Evolutionary conservation across 2,113 vertebrate species (phyloP).

Genomic region (Pachycephala philippinensis): DNA sequence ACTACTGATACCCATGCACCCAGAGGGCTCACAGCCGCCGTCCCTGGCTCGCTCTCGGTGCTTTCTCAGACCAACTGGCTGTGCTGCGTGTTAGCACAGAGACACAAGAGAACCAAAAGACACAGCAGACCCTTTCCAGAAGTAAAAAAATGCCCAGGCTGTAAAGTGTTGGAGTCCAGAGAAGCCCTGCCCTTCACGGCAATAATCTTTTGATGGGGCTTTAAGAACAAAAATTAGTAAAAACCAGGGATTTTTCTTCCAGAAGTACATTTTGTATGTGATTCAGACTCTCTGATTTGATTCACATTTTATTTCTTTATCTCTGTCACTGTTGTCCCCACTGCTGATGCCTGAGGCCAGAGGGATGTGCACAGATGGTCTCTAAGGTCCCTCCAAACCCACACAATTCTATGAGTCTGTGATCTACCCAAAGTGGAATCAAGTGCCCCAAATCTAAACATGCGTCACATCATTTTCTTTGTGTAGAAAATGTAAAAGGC

Average conservation of each 20-base stretch:
- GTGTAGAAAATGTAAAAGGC: not conserved
- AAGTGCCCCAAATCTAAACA: not conserved
- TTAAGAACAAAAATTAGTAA: not conserved
- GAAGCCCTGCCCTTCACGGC: not conserved
- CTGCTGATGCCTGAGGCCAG: not conserved
- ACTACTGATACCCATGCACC: not conserved
- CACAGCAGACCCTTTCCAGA: not conserved
- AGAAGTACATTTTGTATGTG: not conserved
- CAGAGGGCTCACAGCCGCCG: not conserved
- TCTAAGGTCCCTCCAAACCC: not conserved
- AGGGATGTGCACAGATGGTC: not conserved
- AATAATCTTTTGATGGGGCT: not conserved
- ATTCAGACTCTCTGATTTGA: not conserved
- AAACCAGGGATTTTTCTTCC: not conserved
- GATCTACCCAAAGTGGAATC: not conserved
- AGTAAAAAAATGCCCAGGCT: not conserved
- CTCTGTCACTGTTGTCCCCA: not conserved
- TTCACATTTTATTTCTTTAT: no score
- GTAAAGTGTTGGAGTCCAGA: not conserved
- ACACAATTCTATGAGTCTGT: not conserved
- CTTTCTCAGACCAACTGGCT: not conserved
- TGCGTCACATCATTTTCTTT: not conserved
- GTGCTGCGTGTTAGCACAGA: not conserved
- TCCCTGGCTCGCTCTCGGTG: rapidly evolving
- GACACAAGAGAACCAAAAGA: not conserved